Evolutionary conservation across 2,888 invertebrate genomes (phyloP), one percentile per base, ranked within the genome.

Genomic region (Trichopria drosophilae): DNA sequence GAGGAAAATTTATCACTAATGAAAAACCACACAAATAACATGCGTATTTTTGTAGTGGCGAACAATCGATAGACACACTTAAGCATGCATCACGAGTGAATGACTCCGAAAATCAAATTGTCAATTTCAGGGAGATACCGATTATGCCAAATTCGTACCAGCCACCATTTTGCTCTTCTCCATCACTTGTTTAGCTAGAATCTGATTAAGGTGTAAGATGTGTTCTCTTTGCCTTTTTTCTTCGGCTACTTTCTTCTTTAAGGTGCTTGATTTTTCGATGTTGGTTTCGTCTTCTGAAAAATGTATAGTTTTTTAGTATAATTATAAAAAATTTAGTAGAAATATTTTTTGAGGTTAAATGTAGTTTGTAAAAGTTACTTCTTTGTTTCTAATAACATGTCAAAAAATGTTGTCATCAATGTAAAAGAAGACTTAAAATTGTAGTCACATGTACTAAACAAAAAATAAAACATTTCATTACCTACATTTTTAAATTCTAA

Each of bases 161-260:
- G 95, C 94, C 66, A 93, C 93, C 73, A 92, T 89, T 82, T 93
- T 92, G 80, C 93, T 93, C 83, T 91, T 92, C 78, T 92, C 90
- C 82, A 93, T 94, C 65, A 94, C 94, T 81, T 92, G 90, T 75
- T 90, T 88, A 54, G 94, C 95, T 65, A 95, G 81, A 65, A 93
- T 88, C 78, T 94, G 93, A 80, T 92, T 92, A 67, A 95, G 81
- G 72, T 92, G 91, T 55, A 95, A 82, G 65, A 95, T 81, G 75
- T 93, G 91, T 66, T 93, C 91, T 44, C 94, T 82, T 71, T 92
- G 91, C 62, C 87, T 82, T 78, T 92, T 93, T 74, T 93, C 93
- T 67, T 88, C 90, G 41, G 82, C 84, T 57, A 88, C 83, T 71
- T 88, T 87, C 71, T 86, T 85, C 77, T 87, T 86, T 47, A 83